Conservation (phyloP, 2,888 invertebrate species). For the Brachynemurus nebulosus region DNA sequence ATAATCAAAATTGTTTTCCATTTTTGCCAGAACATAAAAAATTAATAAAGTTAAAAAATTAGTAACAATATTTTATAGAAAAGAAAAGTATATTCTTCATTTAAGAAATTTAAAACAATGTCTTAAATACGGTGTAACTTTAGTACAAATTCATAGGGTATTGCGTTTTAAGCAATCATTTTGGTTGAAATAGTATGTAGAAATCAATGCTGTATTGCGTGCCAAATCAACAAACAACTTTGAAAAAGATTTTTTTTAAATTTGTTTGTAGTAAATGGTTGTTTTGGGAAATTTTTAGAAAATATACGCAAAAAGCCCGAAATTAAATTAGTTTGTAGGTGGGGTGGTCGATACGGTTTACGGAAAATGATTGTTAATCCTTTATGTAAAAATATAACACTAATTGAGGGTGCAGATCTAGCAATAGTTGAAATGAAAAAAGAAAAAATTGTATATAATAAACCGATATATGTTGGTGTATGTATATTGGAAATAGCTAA, state of each 20-base stretch:
- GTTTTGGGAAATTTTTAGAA: constrained; percentile 17
- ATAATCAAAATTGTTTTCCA: background rate
- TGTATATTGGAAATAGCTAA: constrained; percentile 1
- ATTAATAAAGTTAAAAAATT: constrained; percentile 1
- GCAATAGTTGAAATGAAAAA: background rate
- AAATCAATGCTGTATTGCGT: constrained; percentile 13
- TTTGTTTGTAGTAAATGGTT: constrained; percentile 16
- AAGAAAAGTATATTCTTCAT: constrained; percentile 6
- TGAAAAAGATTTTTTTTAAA: constrained; percentile 15
- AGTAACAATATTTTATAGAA: background rate
- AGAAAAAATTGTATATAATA: background rate
- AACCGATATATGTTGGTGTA: background rate
- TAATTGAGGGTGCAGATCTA: background rate
- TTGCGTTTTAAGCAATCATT: constrained; percentile 16
- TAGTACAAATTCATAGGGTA: constrained; percentile 13
- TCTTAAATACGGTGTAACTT: constrained; percentile 3
- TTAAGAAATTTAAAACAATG: constrained; percentile 5
- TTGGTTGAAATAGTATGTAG: constrained; percentile 16
- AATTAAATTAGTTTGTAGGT: constrained; percentile 11
- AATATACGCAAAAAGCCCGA: constrained; percentile 13
- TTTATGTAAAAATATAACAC: background rate
- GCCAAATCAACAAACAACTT: constrained; percentile 14
- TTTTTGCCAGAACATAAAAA: background rate
- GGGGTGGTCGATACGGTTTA: background rate
- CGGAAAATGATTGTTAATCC: background rate